Conservation (phyloP, 2,113 vertebrate genomes). For the Trematomus loennbergii region DNA sequence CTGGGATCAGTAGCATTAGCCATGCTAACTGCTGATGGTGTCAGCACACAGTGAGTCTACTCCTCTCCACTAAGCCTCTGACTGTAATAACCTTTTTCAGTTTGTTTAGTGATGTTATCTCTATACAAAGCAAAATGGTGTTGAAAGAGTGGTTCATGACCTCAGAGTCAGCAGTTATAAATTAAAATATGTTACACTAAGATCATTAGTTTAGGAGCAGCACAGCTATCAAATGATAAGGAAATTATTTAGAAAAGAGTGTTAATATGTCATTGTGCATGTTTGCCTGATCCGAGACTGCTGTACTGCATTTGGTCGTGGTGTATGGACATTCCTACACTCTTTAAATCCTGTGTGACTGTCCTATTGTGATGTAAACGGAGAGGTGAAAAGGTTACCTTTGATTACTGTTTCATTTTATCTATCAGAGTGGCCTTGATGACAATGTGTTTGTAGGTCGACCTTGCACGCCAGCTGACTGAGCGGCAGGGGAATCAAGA, state of each 20-base stretch:
- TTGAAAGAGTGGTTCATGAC: background rate
- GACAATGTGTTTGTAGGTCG: conserved; percentile 60
- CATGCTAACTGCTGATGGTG: background rate
- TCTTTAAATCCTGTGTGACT: background rate
- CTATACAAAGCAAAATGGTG: background rate
- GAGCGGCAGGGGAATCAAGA: conserved; percentile 47
- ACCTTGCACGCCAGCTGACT: conserved; percentile 49
- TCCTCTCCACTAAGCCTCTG: conserved; percentile 42
- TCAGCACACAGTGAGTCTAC: conserved; percentile 19
- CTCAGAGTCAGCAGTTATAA: background rate
- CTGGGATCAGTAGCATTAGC: background rate
- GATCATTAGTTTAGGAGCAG: background rate
- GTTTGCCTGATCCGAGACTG: background rate
- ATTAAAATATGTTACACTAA: background rate
- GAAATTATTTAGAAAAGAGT: background rate
- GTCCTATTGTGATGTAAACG: background rate
- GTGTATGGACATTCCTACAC: background rate
- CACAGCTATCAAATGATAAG: background rate
- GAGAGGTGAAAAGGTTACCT: conserved; percentile 1
- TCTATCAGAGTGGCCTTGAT: conserved; percentile 45
- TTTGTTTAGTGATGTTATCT: background rate
- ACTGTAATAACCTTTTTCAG: conserved; percentile 11
- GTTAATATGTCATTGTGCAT: background rate
- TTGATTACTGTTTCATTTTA: conserved; percentile 20
- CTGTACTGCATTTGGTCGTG: background rate